These are phyloP conservation scores for Buathra laborator DNA, from an alignment of 2,888 invertebrate species.

Conservation along the genomic window DNA sequence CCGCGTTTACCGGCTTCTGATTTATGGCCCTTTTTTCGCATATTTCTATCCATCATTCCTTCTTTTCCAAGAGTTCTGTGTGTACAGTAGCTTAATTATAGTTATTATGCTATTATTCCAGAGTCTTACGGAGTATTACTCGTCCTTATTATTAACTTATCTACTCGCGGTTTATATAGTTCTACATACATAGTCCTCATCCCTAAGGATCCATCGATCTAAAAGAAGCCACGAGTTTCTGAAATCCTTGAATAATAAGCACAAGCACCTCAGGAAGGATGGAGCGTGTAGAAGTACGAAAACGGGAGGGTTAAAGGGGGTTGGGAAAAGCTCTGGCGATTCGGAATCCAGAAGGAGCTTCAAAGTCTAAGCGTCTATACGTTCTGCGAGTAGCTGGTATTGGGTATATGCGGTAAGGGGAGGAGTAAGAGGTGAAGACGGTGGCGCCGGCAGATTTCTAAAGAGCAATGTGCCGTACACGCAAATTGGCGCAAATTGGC, in stretches of 20 bases:
- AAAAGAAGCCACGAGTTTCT: slow-evolving; percentile 40
- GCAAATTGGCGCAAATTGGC: slow-evolving; percentile 85
- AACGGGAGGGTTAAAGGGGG: slow-evolving; percentile 27
- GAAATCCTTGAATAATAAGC: slow-evolving; percentile 65
- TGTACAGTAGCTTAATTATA: background rate
- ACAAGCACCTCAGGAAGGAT: slow-evolving; percentile 34
- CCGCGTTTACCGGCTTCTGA: slow-evolving; percentile 80
- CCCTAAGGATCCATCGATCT: background rate
- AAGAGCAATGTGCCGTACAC: slow-evolving; percentile 81
- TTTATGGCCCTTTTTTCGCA: slow-evolving; percentile 80
- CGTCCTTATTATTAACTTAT: background rate
- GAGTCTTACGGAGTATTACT: background rate
- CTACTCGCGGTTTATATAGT: background rate
- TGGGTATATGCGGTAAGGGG: slow-evolving; percentile 58
- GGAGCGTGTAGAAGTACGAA: slow-evolving; percentile 2
- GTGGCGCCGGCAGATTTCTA: slow-evolving; percentile 79
- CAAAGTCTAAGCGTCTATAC: slow-evolving; percentile 44
- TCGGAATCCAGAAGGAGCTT: slow-evolving; percentile 57
- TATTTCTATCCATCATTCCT: slow-evolving; percentile 38
- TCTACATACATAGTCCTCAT: background rate
- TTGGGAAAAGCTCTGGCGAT: slow-evolving; percentile 57
- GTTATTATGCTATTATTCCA: background rate
- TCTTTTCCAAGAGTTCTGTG: slow-evolving; percentile 7
- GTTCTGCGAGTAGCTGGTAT: slow-evolving; percentile 59
- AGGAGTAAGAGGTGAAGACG: slow-evolving; percentile 58